A percentile compares a stretch with the other conserved stretches of the same genome.
These are phyloP conservation scores for Martes martes DNA, from an alignment of 2,113 vertebrate species.

Conservation along the genomic window DNA sequence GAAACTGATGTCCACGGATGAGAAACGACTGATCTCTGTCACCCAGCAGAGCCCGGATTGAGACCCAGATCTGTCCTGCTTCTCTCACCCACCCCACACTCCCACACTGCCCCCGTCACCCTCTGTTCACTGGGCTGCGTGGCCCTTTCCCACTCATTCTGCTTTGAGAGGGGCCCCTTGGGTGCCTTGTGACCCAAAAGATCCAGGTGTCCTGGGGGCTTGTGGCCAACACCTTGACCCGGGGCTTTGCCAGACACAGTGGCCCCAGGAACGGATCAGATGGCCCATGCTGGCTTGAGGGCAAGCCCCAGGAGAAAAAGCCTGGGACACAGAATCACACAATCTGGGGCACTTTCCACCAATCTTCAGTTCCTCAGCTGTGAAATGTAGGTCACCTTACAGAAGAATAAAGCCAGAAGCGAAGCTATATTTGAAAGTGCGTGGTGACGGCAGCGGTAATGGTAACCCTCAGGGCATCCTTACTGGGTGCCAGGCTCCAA, in stretches of 20 bases:
- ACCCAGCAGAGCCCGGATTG: neutral
- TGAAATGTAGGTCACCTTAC: neutral
- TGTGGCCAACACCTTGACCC: neutral
- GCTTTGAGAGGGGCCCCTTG: neutral
- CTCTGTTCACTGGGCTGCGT: neutral
- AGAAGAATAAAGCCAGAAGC: neutral
- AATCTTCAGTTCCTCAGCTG: neutral
- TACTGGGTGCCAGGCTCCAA: neutral
- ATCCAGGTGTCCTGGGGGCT: neutral
- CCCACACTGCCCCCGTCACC: rapidly evolving
- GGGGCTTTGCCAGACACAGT: neutral
- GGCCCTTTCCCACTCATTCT: neutral
- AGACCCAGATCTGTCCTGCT: neutral
- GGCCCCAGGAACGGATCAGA: neutral
- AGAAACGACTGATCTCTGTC: neutral
- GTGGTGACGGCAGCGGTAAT: rapidly evolving
- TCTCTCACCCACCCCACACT: rapidly evolving
- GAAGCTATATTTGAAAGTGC: neutral
- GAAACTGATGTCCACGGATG: neutral
- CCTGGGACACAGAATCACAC: neutral
- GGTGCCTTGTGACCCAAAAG: neutral
- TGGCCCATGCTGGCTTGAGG: neutral
- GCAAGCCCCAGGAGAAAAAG: neutral
- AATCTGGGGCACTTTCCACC: neutral
- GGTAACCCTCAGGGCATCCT: neutral